A percentile compares a stretch with the other conserved stretches of the same genome.
Evolutionary conservation across 2,797 vertebrate species (phyloP).

Genomic region (Melanogrammus aeglefinus): DNA sequence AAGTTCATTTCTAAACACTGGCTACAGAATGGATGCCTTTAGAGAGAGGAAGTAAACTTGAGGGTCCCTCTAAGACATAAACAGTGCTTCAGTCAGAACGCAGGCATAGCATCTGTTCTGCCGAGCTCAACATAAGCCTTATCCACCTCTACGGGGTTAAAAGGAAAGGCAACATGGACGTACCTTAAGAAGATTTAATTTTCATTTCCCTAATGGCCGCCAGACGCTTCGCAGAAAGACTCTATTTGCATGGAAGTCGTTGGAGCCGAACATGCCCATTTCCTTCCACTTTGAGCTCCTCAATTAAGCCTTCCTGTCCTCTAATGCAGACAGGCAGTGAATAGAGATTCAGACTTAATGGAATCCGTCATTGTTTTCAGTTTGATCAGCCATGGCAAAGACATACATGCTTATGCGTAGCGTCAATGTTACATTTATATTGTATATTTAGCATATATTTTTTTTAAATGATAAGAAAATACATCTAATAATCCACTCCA

Average conservation of each 20-base stretch:
- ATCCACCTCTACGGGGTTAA: not conserved
- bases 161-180: not conserved
- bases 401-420: not conserved
- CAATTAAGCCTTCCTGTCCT: not conserved
- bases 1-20: not conserved
- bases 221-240: not conserved
- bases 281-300: not conserved
- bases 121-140: not conserved
- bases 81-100: not conserved
- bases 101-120: not conserved
- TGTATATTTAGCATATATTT: not conserved
- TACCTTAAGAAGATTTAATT: not conserved
- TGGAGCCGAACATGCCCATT: not conserved
- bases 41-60: not conserved
- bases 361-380: not conserved
- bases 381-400: not conserved
- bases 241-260: not conserved
- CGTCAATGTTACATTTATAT: not conserved
- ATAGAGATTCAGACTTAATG: not conserved
- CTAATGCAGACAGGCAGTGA: not conserved
- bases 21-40: not conserved
- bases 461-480: not conserved
- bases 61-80: not conserved
- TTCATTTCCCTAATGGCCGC: not conserved
- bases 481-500: not conserved